Conservation (phyloP, 1,140 invertebrate species). For the Radopholus similis region DNA sequence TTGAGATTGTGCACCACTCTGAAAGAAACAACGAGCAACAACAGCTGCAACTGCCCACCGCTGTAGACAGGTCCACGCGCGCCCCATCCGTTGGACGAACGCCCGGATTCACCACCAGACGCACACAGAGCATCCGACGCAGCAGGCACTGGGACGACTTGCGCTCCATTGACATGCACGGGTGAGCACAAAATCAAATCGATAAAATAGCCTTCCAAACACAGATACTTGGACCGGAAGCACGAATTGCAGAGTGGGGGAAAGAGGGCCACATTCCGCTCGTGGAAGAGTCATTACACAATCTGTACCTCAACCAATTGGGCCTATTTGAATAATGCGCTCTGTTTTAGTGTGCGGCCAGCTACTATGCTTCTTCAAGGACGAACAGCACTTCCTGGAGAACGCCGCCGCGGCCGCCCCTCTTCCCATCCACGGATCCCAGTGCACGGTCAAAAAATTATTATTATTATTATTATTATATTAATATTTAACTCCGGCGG, state of each 20-base stretch:
- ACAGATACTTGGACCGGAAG: slow-evolving; percentile 82
- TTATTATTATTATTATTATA: too few relatives aligned
- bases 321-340: too few relatives aligned
- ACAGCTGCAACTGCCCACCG: neutral
- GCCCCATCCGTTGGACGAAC: slow-evolving; percentile 68
- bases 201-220: neutral
- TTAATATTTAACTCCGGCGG: too few relatives aligned
- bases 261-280: slow-evolving; percentile 84
- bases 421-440: slow-evolving; percentile 70
- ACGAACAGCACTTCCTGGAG: slow-evolving; percentile 73
- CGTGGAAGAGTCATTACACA: slow-evolving; percentile 90
- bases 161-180: slow-evolving; percentile 65
- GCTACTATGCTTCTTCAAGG: slow-evolving; percentile 90
- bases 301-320: too few relatives aligned
- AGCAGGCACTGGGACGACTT: slow-evolving; percentile 67
- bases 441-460: too few relatives aligned
- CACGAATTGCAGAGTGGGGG: slow-evolving; percentile 87
- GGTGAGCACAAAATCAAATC: slow-evolving; percentile 22
- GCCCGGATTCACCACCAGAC: slow-evolving; percentile 85
- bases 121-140: slow-evolving; percentile 77
- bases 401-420: slow-evolving; percentile 81
- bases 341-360: slow-evolving; percentile 97
- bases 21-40: neutral
- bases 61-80: slow-evolving; percentile 11
- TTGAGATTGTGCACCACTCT: neutral